phyloP scores from a whole-genome alignment of 53 echinoderm and acorn worm species.

The Mesocentrotus franciscanus region DNA sequence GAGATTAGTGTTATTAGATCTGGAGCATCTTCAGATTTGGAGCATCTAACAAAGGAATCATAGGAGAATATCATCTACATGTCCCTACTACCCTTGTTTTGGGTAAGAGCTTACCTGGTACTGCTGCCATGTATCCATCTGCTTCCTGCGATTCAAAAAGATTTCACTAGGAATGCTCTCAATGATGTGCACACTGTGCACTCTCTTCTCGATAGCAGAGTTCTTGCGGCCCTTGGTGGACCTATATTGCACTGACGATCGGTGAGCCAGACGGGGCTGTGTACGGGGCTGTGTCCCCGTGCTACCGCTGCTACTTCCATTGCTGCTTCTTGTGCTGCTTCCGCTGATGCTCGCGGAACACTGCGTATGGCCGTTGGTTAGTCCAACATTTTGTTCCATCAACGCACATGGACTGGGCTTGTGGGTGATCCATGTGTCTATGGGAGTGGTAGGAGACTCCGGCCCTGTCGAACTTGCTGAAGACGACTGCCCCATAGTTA shows the following conservation, averaged over 20 bases:
- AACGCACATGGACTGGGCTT: constrained; percentile 57
- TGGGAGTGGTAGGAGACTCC: constrained; percentile 51
- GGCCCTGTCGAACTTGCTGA: constrained; percentile 58
- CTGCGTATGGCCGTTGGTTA: neutral
- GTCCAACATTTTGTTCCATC: neutral
- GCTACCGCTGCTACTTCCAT: constrained; percentile 56
- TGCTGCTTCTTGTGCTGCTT: constrained; percentile 61
- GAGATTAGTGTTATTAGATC: neutral
- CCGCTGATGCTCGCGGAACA: constrained; percentile 53
- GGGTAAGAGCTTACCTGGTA: constrained; percentile 62
- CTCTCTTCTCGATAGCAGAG: constrained; percentile 77
- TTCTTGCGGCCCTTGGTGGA: constrained; percentile 75
- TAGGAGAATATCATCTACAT: neutral
- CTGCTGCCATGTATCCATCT: constrained; percentile 91
- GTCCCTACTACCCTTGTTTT: neutral
- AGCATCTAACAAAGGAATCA: neutral
- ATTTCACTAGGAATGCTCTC: constrained; percentile 97
- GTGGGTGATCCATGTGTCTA: constrained; percentile 66
- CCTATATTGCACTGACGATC: constrained; percentile 67
- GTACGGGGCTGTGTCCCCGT: constrained; percentile 35
- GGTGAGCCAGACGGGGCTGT: constrained; percentile 28
- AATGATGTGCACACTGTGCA: constrained; percentile 94
- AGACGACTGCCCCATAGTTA: constrained; percentile 59
- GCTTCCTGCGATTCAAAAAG: constrained; percentile 84
- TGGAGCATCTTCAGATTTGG: neutral